Conservation (phyloP, 2,113 vertebrate genomes). For the Engystomops pustulosus region DNA sequence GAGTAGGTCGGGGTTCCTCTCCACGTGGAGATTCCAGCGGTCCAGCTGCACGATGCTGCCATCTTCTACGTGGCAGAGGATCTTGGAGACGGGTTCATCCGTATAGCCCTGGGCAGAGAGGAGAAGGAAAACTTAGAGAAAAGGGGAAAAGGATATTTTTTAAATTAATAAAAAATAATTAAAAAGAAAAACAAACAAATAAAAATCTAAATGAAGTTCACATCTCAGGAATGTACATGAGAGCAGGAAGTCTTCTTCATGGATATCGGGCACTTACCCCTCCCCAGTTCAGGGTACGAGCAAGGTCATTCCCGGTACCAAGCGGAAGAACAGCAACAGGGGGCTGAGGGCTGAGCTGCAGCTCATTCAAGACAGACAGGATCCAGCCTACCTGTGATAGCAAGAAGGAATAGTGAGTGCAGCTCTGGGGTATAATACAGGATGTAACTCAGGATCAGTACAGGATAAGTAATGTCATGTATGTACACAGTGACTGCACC, state of each 20-base stretch:
- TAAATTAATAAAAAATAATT: not conserved
- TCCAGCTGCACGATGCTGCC: constrained; percentile 82
- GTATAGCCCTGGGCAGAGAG: constrained; percentile 76
- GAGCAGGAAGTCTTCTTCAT: not conserved
- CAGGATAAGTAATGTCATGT: no score
- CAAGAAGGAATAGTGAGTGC: not conserved
- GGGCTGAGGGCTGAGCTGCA: constrained; percentile 82
- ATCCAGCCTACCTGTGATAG: constrained; percentile 81
- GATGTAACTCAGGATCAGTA: no score
- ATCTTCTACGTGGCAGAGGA: constrained; percentile 83
- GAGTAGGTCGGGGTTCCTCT: constrained; percentile 79
- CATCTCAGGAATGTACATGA: no score
- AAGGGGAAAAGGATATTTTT: not conserved
- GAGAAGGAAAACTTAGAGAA: not conserved
- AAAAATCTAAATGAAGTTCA: no score
- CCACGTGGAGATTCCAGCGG: constrained; percentile 84
- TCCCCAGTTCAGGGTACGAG: constrained; percentile 95
- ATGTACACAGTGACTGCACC: no score
- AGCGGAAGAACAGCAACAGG: constrained; percentile 94
- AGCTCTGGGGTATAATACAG: no score
- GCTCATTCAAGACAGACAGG: constrained; percentile 80
- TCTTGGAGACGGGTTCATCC: constrained; percentile 83
- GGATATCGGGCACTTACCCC: constrained; percentile 80
- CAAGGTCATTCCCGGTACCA: constrained; percentile 94
- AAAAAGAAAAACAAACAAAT: no score